These are phyloP conservation scores for Melanotaenia pygmaea DNA, from an alignment of 2,797 vertebrate genomes.

Conservation along the genomic window DNA sequence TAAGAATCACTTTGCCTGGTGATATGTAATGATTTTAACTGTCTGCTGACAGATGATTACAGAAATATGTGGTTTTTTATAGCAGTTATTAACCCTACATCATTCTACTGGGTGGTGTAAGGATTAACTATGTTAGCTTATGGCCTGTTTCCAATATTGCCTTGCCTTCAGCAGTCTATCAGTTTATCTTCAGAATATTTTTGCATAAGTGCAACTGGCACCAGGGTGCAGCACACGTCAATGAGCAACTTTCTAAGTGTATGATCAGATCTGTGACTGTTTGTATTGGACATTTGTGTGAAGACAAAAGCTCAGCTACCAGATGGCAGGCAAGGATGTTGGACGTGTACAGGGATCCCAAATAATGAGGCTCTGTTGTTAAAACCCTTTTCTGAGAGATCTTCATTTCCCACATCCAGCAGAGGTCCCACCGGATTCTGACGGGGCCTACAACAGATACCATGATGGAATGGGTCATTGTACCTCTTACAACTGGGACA, in stretches of 20 bases:
- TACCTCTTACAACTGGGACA: background rate
- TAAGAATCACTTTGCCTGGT: constrained; percentile 45
- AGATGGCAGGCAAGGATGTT: background rate
- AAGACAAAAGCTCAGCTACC: background rate
- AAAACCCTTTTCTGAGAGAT: background rate
- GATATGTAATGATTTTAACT: constrained; percentile 35
- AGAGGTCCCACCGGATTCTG: background rate
- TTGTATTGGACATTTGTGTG: background rate
- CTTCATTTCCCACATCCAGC: background rate
- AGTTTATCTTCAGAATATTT: background rate
- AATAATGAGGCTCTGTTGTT: background rate
- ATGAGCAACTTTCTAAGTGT: constrained; percentile 1
- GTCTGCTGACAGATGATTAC: constrained; percentile 24
- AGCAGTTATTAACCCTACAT: background rate
- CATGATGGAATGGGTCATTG: background rate
- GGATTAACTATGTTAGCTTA: background rate
- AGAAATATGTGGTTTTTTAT: constrained; percentile 10
- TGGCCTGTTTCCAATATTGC: background rate
- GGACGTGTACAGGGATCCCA: background rate
- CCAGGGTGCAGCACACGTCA: background rate
- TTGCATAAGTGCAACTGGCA: background rate
- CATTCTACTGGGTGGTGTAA: background rate
- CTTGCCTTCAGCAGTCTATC: background rate
- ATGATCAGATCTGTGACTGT: background rate
- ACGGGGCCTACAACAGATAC: background rate